Evolutionary conservation across 2,888 invertebrate genomes (phyloP), one percentile per base, ranked within the genome.

Genomic region (Cataglyphis livida): DNA sequence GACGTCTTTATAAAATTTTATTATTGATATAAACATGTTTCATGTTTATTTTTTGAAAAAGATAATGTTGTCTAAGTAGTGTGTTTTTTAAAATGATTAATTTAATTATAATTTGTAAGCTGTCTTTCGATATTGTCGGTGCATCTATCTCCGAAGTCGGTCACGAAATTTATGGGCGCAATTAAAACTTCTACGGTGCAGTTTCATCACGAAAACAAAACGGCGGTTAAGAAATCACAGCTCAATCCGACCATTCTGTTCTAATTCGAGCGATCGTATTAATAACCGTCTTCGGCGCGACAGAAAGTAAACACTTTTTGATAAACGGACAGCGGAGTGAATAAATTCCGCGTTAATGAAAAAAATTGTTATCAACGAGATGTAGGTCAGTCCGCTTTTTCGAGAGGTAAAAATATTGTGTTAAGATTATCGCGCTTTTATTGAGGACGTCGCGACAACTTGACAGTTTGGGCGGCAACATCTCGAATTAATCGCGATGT

Each of bases 261-360:
- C 78, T 59, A 70, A 57, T 59, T 78, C 12, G 57, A 18, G 70
- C 68, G 44, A 32, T 28, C 21, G 32, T 78, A 70, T 70, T 78
- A 68, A 59, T 78, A 78, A 70, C 32, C 54, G 15, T 76, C 32
- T 2, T 18, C 32, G 44, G 59, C 70, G 57, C 70, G 78, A 78
- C 78, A 41, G 28, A 70, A 78, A 44, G 78, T 78, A 78, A 78
- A 78, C 78, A 78, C 57, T 70, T 70, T 59, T 78, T 70, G 78
- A 59, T 59, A 32, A 21, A 70, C 70, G 32, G 9, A 12, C 41
- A 32, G 41, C 41, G 41, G 6, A 12, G 65, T 51, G 70, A 57
- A 78, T 44, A 32, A 78, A 59, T 68, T 44, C 35, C 44, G 44
- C 21, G 70, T 78, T 78, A 78, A 78, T 78, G 78, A 78, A 70